Base-by-base conservation (phyloP, 2,888 invertebrate species). In the Ormyrus labotus region DNA sequence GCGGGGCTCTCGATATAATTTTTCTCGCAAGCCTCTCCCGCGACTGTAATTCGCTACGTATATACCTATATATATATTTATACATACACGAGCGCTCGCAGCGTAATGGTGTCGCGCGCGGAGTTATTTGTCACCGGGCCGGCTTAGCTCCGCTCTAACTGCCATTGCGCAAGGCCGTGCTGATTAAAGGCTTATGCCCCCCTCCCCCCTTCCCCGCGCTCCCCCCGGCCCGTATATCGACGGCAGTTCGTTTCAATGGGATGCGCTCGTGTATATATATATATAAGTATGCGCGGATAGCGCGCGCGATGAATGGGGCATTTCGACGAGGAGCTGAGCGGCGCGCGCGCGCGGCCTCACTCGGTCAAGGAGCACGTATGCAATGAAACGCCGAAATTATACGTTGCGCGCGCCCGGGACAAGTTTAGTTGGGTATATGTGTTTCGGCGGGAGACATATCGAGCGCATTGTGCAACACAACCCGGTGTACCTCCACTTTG, bases 101-200 rank as follows among this genome's bases (percentile, higher is more conserved):
- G 45, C 51, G 70, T 58, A 58, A 70, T 11, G 50, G 63, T 64
- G 48, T 50, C 34, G 50, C 50, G 51, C 11, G 8, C 53, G 5
- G 47, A 78, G 78, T 78, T 72, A 78, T 78, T 78, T 72, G 78
- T 78, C 78, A 78, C 61, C 48, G 55, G 55, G 47, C 10, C 67
- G 67, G 61, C 78, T 78, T 78, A 78, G 53, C 70, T 50, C n/a
- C 64, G 51, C 71, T 61, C 67, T 47, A 58, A 45, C 61, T 48
- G 72, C 67, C 53, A 67, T 78, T 78, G 71, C 67, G 78, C 72
- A 72, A 78, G 57, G 67, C 67, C 55, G 13, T 51, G 61, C 65
- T 68, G 78, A 72, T 78, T 78, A 78, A 78, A 78, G 78, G 72
- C 72, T 78, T 72, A 67, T 53, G 47, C 13, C 11, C 11, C 48